A percentile compares a stretch with the other conserved stretches of the same genome.
phyloP scores from a whole-genome alignment of 2,888 invertebrate species.

The Pheosia gnoma region DNA sequence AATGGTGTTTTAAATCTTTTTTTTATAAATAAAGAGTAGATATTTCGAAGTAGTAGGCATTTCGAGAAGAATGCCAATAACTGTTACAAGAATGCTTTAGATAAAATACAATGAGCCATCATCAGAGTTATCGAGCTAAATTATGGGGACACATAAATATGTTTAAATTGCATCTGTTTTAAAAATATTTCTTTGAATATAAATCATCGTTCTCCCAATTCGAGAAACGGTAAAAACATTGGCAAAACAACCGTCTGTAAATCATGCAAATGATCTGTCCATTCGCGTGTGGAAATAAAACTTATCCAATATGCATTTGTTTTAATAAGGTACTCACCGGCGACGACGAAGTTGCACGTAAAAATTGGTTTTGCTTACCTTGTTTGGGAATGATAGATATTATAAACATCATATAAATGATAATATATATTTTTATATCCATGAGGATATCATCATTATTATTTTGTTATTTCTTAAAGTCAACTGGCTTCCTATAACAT shows the following conservation, averaged over 20 bases:
- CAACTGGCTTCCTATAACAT: too few species aligned
- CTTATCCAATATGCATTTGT: slow-evolving; percentile 11
- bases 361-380: background rate
- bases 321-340: slow-evolving; percentile 4
- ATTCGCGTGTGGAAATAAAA: slow-evolving; percentile 8
- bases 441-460: background rate
- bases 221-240: slow-evolving; percentile 4
- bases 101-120: slow-evolving; percentile 33
- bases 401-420: too few species aligned
- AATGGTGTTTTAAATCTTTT: too few species aligned
- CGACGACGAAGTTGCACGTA: too few species aligned
- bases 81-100: background rate
- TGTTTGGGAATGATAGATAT: background rate
- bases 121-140: slow-evolving; percentile 34
- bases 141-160: slow-evolving; percentile 34
- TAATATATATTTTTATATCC: too few species aligned
- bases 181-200: slow-evolving; percentile 30
- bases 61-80: background rate
- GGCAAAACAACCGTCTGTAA: slow-evolving; percentile 4
- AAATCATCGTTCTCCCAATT: slow-evolving; percentile 25
- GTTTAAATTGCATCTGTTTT: slow-evolving; percentile 27
- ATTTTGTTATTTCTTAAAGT: background rate
- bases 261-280: slow-evolving; percentile 25
- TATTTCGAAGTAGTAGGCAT: too few species aligned
- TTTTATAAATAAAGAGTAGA: too few species aligned